Evolutionary conservation across 2,888 invertebrate genomes (phyloP), one percentile per base, ranked within the genome.

Genomic region (Machimus rusticus): DNA sequence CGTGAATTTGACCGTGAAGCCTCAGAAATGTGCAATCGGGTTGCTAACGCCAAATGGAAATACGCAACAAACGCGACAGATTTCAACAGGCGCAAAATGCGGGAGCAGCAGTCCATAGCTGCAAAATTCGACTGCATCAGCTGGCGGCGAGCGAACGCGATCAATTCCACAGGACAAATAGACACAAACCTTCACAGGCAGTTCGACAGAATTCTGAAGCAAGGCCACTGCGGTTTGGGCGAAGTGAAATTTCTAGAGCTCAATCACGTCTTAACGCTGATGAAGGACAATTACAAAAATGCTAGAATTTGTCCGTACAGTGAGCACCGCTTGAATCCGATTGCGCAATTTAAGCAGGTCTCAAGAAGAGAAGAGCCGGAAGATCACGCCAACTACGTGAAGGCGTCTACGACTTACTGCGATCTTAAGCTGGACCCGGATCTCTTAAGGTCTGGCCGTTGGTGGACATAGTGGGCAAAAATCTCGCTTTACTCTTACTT

Each of bases 31-130:
- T 96, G 96, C 90, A 96, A 95, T 91, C 93, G 95, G 89, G 95
- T 96, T 2, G 95, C 94, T 82, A 94, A 94, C 89, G 94, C 96
- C 0, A 96, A 96, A 90, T 96, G 96, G 96, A 94, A 94, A 87
- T 96, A 95, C 90, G 95, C 95, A 8, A 96, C 96, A 6, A 96
- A 96, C 91, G 95, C 96, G 89, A 96, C 96, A 0, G 96, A 96
- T 85, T 92, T 92, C 89, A 96, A 96, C 92, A 94, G 95, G 3
- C 93, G 95, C 1, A 93, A 95, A 85, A 96, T 96, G 96, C 91
- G 95, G 1, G 96, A 96, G 88, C 95, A 96, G 90, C 94, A 96
- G 92, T 94, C 95, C 1, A 92, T 95, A 5, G 95, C 95, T 90
- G 94, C 95, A 87, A 96, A 96, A 92, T 96, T 97, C 90, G 96